phyloP scores from a whole-genome alignment of 2,888 invertebrate genomes.

The Encarsia formosa region DNA sequence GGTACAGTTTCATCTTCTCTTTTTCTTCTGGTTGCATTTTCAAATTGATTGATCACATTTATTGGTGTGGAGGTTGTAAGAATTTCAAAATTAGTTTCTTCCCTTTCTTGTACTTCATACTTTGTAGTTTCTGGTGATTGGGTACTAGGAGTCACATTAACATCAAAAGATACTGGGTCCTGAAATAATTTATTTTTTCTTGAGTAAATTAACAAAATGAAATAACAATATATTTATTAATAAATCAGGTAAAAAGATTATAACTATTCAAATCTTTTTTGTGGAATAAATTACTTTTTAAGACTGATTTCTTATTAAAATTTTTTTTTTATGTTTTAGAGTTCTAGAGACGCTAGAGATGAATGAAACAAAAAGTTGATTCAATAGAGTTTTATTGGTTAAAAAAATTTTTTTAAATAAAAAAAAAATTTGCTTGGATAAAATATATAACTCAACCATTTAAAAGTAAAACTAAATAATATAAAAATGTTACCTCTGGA shows the following conservation, averaged over 20 bases:
- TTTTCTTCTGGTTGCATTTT: conserved; percentile 32
- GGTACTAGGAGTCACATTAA: conserved; percentile 4
- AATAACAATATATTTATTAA: neutral
- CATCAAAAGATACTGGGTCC: conserved; percentile 8
- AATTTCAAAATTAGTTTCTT: conserved; percentile 8
- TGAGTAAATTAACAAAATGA: conserved; percentile 2
- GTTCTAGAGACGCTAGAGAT: too few species aligned
- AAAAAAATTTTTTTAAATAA: too few species aligned
- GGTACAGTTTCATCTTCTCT: conserved; percentile 37
- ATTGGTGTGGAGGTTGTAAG: conserved; percentile 5
- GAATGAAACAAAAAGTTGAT: too few species aligned
- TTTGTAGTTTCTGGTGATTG: conserved; percentile 8
- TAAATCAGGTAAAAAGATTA: too few species aligned
- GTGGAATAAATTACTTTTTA: too few species aligned
- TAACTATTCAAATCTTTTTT: too few species aligned
- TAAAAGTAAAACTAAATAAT: neutral
- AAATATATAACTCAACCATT: too few species aligned
- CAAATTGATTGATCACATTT: conserved; percentile 16
- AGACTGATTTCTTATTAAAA: too few species aligned
- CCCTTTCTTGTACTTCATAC: conserved; percentile 4
- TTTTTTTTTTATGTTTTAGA: too few species aligned
- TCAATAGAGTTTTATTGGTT: too few species aligned
- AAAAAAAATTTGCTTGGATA: too few species aligned
- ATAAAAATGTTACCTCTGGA: conserved; percentile 34
- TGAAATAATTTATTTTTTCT: conserved; percentile 7